Base-by-base conservation (phyloP, 2,113 vertebrate genomes). In the Poeciliopsis occidentalis region DNA sequence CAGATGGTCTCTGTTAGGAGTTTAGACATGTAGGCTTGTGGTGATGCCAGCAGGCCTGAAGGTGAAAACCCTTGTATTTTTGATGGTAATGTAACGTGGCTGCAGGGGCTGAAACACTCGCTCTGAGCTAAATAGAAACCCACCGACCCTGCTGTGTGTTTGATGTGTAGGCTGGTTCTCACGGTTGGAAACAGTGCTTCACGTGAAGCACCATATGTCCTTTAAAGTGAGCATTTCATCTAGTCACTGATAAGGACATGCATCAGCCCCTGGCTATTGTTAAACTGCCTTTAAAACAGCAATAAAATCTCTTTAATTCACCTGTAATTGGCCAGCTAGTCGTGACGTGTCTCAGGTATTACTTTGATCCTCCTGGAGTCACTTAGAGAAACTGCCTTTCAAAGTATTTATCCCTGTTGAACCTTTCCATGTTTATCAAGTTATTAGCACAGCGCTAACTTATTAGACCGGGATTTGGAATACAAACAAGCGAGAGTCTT, bases 51-150 rank as follows among this genome's bases (percentile, higher is more conserved):
- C 76, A 30, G 11, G 54, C 57, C 76, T 74, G 8, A n/a, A 79
- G 66, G 74, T 83, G 51, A 81, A 76, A 80, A 39, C 37, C 64
- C 72, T 63, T 10, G 12, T 39, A 19, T 76, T 71, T 24, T 8
- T 41, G 30, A 76, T 83, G 80, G 29, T 77, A 83, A 87, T 76
- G 12, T 27, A 1, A 11, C 65, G 31, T 22, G 2, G 8, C 70
- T 77, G 37, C 64, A 60, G 64, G 61, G n/a, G 63, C 4, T 64
- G 34, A 79, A 34, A 64, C 84, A 64, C 41, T 26, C 15, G 10
- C 75, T 64, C 61, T 72, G 72, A 80, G 69, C 51, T 66, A 79
- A 81, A 83, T 1, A 39, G 68, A 82, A 78, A 78, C 71, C 0
- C 60, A 60, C 47, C 4, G 0, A 62, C 60, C 12, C 24, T 54